Evolutionary conservation across 2,888 invertebrate species (phyloP).

Genomic region (Drosophila nigricruria): DNA sequence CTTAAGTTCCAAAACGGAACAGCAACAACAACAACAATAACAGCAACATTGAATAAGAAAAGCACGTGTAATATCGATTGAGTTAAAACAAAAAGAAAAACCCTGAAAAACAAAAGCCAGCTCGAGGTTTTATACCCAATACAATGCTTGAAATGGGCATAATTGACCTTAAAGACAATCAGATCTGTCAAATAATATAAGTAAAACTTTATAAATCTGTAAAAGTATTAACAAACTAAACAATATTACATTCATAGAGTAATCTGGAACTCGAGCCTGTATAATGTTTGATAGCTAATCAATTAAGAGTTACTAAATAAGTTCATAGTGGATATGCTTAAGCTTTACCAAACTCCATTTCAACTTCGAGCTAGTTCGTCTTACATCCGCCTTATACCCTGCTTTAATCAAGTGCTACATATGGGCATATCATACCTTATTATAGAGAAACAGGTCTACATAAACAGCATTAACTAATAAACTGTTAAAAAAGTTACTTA

Average conservation of each 20-base stretch:
- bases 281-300: too few species aligned
- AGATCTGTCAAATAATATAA: background rate
- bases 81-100: conserved; percentile 28
- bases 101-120: conserved; percentile 21
- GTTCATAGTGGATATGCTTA: background rate
- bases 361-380: background rate
- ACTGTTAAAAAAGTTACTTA: background rate
- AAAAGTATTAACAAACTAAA: background rate
- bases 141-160: background rate
- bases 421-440: background rate
- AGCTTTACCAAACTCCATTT: background rate
- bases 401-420: background rate
- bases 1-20: conserved; percentile 15
- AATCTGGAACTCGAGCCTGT: background rate
- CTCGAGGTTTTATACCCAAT: conserved; percentile 23
- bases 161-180: background rate
- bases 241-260: background rate
- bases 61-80: conserved; percentile 52
- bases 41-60: conserved; percentile 8
- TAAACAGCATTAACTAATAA: background rate
- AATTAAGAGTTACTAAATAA: background rate
- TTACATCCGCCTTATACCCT: background rate
- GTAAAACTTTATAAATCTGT: background rate
- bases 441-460: background rate
- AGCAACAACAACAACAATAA: conserved; percentile 25